Evolutionary conservation across 1,140 invertebrate genomes (phyloP), one percentile per base, ranked within the genome.

Genomic region (Macrobrachium rosenbergii): DNA sequence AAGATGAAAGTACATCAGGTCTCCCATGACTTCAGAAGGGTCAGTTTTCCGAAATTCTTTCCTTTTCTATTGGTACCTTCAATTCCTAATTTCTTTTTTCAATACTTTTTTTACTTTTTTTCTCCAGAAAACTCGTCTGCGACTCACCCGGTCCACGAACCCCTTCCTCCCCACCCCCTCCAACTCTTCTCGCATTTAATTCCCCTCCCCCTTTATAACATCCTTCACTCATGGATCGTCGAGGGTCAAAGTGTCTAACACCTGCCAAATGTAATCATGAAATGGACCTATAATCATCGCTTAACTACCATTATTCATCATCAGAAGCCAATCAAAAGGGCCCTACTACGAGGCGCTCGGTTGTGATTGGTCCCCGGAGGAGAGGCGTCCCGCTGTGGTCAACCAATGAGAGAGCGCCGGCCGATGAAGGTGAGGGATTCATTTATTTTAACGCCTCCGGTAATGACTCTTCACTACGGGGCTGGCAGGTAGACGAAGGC

Each of bases 211-310:
- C 69, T 37, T 43, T 37, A n/a, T 6, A 73, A 23, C 69, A 37
- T 21, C 69, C 19, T 11, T 16, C 63, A 58, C 19, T 80, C 59
- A 58, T 23, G 59, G 10, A 12, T 45, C 45, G 59, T 52, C 43
- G 45, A 17, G 59, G 78, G 78, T 81, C 78, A 81, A 81, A 28
- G 37, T 81, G 62, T 81, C 59, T 77, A 76, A 67, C 82, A 78
- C 82, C 82, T 78, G 75, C 75, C 82, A 84, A 84, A 84, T 78
- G 59, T 78, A 84, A 84, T 84, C 73, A 84, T 73, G 75, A 58
- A 84, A 84, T 67, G 73, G 62, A 84, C 73, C 82, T 52, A 84
- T 78, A 77, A 84, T 84, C 82, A 78, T 52, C 62, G 73, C 62
- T 62, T 73, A 11, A 63, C 60, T 21, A 72, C 82, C 62, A 84